Base-by-base conservation (phyloP, 2,888 invertebrate genomes). In the Leucophenga montana region DNA sequence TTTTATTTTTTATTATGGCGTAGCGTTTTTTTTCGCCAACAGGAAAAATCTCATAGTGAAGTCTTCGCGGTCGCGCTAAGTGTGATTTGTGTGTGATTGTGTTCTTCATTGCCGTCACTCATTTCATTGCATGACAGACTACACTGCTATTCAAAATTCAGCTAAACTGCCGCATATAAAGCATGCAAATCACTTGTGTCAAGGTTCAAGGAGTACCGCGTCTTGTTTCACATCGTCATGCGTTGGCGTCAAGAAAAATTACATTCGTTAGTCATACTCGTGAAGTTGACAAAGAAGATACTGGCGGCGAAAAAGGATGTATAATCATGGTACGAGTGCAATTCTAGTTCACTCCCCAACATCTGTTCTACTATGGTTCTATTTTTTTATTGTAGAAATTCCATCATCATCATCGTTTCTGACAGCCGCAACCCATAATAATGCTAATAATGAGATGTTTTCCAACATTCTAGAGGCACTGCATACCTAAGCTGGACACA, bases 401-500 rank as follows among this genome's bases (percentile, higher is more conserved):
- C 9, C 59, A 33, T n/a, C 59, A 33, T 64, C 48, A 48, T 64
- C 33, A 14, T 20, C 44, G 48, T 48, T 46, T 20, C 46, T 48
- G 62, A 64, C 62, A 64, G 62, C 22, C 11, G 22, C 22, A 64
- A 64, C 48, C 11, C 62, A 48, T 64, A 64, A 64, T 48, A 46
- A 64, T 20, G 27, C 46, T 48, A 27, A 48, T 46, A 48, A 46
- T 64, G 48, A 64, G 62, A 20, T 44, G 22, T 20, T 8, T 20
- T 46, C 1, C 50, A 18, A n/a, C 50, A 50, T 16, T n/a, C 16
- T 50, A 6, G 9, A 50, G 18, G 16, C 16, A 6, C n/a, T n/a
- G 46, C 13, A 46, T 46, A 33, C 31, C 18, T 39, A 74, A 71
- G 74, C 66, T 74, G 74, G 67, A 71, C 72, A 73, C 70, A 75